Conservation (phyloP, 37 sponge, comb jelly and placozoan genomes). For the Oscarella lobularis region DNA sequence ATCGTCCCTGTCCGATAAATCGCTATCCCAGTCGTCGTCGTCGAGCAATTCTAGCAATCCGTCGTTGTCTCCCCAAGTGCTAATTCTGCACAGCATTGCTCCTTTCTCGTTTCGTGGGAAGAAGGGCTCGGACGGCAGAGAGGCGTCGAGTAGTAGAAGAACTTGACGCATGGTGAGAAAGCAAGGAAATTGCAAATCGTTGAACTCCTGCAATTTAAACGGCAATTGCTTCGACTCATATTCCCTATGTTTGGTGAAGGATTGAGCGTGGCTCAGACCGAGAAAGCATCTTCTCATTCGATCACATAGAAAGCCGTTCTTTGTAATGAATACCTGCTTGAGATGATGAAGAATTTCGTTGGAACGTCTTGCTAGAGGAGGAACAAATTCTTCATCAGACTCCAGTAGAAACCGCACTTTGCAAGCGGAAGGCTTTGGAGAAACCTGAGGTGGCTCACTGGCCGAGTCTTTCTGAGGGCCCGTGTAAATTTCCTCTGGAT, state of each 20-base stretch:
- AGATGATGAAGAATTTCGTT: constrained; percentile 21
- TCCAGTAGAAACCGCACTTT: no score
- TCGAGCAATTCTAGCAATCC: neutral
- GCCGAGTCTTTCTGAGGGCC: neutral
- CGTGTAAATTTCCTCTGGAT: neutral
- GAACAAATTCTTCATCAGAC: constrained; percentile 9
- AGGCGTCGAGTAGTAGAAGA: constrained; percentile 43
- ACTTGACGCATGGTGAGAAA: constrained; percentile 60
- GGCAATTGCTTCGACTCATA: constrained; percentile 8
- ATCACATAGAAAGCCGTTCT: constrained; percentile 50
- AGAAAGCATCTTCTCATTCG: constrained; percentile 53
- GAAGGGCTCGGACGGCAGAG: constrained; percentile 31
- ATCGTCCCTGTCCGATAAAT: neutral
- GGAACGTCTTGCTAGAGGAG: no score
- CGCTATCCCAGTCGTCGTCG: neutral
- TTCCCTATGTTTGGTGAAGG: neutral
- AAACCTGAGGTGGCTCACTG: no score
- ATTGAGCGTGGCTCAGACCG: constrained; percentile 24
- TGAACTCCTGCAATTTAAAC: constrained; percentile 1
- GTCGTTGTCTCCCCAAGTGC: neutral
- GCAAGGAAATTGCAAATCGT: constrained; percentile 35
- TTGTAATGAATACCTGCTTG: constrained; percentile 68
- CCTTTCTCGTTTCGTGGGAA: constrained; percentile 17
- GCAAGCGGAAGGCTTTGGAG: no score
- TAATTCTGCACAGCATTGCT: neutral